Evolutionary conservation across 1,140 invertebrate genomes (phyloP).

Genomic region (Manduca sexta): DNA sequence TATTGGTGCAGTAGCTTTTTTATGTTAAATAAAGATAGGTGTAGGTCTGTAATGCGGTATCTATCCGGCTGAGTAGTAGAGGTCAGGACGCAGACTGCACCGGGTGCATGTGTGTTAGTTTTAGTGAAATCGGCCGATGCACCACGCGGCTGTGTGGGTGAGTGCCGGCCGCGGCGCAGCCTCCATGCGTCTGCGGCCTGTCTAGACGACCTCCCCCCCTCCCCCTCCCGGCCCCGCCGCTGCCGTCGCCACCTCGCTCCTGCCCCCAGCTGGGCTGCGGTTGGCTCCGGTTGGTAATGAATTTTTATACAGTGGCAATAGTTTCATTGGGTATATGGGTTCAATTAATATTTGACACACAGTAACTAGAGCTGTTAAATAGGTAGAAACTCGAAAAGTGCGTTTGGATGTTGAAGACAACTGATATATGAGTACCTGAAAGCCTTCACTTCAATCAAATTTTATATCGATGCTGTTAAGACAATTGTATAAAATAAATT

Average conservation of each 20-base stretch:
- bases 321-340: too few relatives aligned
- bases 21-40: not conserved
- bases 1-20: too few relatives aligned
- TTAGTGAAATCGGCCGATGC: conserved; percentile 42
- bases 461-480: too few relatives aligned
- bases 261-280: conserved; percentile 5
- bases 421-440: too few relatives aligned
- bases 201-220: conserved; percentile 52
- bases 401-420: too few relatives aligned
- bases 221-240: conserved; percentile 15
- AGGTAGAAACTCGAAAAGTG: too few relatives aligned
- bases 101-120: conserved; percentile 26
- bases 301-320: too few relatives aligned
- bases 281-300: not conserved
- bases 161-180: conserved; percentile 49
- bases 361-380: too few relatives aligned
- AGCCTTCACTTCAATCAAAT: too few relatives aligned
- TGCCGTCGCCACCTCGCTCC: conserved; percentile 13
- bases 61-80: conserved; percentile 35
- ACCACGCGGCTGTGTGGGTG: conserved; percentile 42
- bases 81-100: conserved; percentile 30
- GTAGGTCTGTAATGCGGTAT: conserved; percentile 20
- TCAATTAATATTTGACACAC: too few relatives aligned
- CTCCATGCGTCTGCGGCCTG: conserved; percentile 68
- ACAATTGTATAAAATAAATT: too few relatives aligned